Evolutionary conservation across 2,113 vertebrate genomes (phyloP), one percentile per base, ranked within the genome.

Genomic region (Boulengeromyrus knoepffleri): DNA sequence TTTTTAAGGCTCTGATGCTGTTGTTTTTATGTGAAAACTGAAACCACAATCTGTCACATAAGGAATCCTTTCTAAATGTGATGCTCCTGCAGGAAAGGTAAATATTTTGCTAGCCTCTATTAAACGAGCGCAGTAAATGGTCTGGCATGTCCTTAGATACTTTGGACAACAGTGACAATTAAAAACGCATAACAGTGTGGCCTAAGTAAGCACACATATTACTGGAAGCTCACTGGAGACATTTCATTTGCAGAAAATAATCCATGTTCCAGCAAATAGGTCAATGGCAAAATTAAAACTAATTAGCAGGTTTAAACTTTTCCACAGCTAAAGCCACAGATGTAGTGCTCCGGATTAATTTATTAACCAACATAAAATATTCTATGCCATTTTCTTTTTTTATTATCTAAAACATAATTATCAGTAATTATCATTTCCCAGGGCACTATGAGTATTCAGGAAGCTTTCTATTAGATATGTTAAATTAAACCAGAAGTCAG

Each of bases 11-110:
- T 21, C 13, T 15, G 36, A 24, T 70, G 17, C 13, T 53, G 31
- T 80, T 77, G 45, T 88, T 90, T 45, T 45, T 24, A 80, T 31
- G 39, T 45, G 47, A 53, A 77, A 53, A 88, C 39, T 46, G n/a
- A 88, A 90, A 90, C 70, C 86, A 36, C 21, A 47, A 47, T 87
- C n/a, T 58, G n/a, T 84, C 49, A 39, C 24, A 53, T 74, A n/a
- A 39, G 21, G 85, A 49, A 9, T n/a, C 42, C 62, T 87, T 15
- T 56, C 19, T 87, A 46, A 36, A 13, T 77, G 70, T 42, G 3
- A 88, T 47, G 52, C 87, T 45, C 50, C 36, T 85, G 27, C 50
- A 53, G n/a, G 5, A 19, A 45, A 21, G 36, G 47, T 88, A 88
- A 88, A 88, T 21, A 39, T 58, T 62, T 52, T 45, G 10, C 62